Base-by-base conservation (phyloP, 2,888 invertebrate genomes). In the Lithophane leautieri region DNA sequence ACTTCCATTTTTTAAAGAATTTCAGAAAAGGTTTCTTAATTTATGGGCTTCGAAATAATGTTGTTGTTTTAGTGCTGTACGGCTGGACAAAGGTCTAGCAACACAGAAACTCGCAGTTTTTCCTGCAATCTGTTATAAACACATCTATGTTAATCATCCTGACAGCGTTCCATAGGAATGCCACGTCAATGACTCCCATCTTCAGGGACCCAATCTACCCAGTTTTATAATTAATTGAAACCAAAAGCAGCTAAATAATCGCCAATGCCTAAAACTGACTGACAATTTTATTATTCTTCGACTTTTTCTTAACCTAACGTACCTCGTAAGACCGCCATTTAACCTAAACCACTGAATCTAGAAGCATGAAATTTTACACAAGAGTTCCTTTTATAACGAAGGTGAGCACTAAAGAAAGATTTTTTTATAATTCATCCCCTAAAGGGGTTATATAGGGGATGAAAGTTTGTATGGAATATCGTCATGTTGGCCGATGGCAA, bases 1-100 rank as follows among this genome's bases (percentile, higher is more conserved):
- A 52, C 52, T 66, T 47, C 63, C 34, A 60, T 69, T 82, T 76
- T 70, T 70, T 16, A 50, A 52, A 14, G 40, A 60, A 52, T 58
- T 79, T 79, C 22, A 34, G 22, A 44, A 44, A 47, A 28, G 63
- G 34, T 34, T n/a, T 34, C 25, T 58, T 79, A 58, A 79, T 65
- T 34, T 79, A 44, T 25, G 22, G 44, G n/a, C 22, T 6, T 40
- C 4, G 28, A 40, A 70, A 25, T 14, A 25, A 52, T 25, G 42
- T 52, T 44, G 42, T 67, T 28, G 2, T 42, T 50, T 47, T 50
- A 7, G 4, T 25, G 12, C 19, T 50, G 1, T 28, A 22, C 9
- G 14, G 2, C 28, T 66, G 47, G 19, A 2, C 2, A 66, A 50
- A 47, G 12, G 19, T 66, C 4, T 11, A 63, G 16, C 19, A 12